phyloP scores from a whole-genome alignment of 1,140 invertebrate genomes.

The Drosophila bifasciata region DNA sequence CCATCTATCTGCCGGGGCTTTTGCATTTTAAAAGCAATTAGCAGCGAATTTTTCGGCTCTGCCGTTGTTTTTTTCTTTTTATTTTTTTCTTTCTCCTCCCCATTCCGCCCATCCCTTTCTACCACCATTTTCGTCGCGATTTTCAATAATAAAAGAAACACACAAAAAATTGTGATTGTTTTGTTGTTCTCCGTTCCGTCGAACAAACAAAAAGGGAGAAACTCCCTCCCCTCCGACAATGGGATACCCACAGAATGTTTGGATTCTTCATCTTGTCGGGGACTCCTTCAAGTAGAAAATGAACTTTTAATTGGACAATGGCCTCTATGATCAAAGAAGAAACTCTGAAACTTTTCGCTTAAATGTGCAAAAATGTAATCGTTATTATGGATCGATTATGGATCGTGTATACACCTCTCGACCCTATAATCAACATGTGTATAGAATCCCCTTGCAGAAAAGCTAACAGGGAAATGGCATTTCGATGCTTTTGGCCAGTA shows the following conservation, averaged over 20 bases:
- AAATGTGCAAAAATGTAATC: neutral
- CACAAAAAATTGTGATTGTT: constrained; percentile 50
- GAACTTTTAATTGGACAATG: constrained; percentile 35
- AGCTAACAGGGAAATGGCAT: constrained; percentile 73
- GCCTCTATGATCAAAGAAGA: neutral
- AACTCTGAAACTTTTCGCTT: neutral
- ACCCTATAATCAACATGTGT: neutral
- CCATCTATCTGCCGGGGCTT: constrained; percentile 46
- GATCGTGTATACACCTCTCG: neutral
- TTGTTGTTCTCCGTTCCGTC: constrained; percentile 40
- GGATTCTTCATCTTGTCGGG: constrained; percentile 6
- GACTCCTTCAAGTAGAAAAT: constrained; percentile 21
- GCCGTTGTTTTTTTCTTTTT: constrained; percentile 27
- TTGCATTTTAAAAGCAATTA: constrained; percentile 82
- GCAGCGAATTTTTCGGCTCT: constrained; percentile 74
- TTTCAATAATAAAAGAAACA: constrained; percentile 72
- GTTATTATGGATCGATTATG: no score
- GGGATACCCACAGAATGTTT: constrained; percentile 21
- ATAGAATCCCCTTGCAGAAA: constrained; percentile 18
- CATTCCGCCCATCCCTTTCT: constrained; percentile 1
- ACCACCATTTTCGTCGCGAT: constrained; percentile 43
- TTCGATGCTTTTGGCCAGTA: constrained; percentile 42
- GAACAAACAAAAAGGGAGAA: constrained; percentile 13
- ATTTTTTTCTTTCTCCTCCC: constrained; percentile 63
- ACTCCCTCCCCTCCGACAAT: constrained; percentile 31